Percentiles rank a stretch among this genome's conserved stretches.
Evolutionary conservation across 2,113 vertebrate species (phyloP).

Genomic region (Oreochromis tanganicae): DNA sequence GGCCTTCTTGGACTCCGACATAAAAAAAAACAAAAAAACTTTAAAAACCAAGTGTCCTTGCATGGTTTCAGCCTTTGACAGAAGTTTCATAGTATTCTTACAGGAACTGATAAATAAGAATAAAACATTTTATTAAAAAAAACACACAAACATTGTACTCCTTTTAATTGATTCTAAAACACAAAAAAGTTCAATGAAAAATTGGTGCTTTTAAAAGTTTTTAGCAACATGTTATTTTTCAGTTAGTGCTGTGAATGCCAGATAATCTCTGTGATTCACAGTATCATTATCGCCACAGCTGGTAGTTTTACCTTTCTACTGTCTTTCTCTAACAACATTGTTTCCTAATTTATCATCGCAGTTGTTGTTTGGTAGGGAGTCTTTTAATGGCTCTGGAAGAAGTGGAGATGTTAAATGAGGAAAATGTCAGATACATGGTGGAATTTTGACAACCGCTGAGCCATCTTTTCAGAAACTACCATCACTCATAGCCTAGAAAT

Average conservation of each 20-base stretch:
- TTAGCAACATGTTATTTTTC: not conserved
- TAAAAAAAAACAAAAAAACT: not conserved
- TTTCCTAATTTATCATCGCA: not conserved
- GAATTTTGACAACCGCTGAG: not conserved
- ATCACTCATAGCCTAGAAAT: too few species aligned
- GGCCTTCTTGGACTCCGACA: not conserved
- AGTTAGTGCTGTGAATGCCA: not conserved
- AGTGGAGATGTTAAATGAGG: not conserved
- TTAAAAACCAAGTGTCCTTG: not conserved
- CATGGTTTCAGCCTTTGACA: not conserved
- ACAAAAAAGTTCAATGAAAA: not conserved
- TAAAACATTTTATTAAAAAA: rapidly evolving
- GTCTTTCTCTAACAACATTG: not conserved
- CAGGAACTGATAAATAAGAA: not conserved
- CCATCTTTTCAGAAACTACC: not conserved
- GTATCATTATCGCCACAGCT: not conserved
- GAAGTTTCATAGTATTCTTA: not conserved
- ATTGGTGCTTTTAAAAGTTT: not conserved
- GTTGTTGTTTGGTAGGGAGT: not conserved
- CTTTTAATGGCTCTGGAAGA: not conserved
- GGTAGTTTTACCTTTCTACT: not conserved
- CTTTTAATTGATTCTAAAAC: not conserved
- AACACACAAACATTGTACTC: not conserved
- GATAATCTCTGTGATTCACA: not conserved
- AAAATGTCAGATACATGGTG: not conserved